Conservation (phyloP, 2,113 vertebrate species). For the Tylochromis polylepis region DNA sequence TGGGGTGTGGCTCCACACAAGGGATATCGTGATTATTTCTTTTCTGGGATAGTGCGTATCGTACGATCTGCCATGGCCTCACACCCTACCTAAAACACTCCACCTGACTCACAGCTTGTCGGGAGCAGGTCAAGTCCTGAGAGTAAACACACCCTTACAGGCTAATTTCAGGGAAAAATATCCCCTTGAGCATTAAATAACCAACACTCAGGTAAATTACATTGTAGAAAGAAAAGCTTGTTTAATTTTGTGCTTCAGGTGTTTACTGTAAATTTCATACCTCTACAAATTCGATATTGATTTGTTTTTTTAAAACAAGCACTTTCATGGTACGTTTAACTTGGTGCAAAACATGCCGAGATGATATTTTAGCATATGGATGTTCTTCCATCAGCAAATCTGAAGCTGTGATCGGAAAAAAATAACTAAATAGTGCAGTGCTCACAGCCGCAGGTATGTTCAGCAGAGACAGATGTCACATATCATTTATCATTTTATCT, state of each 20-base stretch:
- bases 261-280: slow-evolving; percentile 1
- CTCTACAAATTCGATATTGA: background rate
- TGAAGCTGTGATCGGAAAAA: background rate
- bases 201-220: background rate
- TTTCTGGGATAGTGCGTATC: background rate
- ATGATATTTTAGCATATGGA: background rate
- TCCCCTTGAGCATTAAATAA: background rate
- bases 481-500: background rate
- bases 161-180: background rate
- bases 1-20: background rate
- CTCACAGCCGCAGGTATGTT: background rate
- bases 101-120: background rate
- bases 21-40: background rate
- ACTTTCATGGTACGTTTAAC: background rate
- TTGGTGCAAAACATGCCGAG: background rate
- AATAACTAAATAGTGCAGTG: background rate
- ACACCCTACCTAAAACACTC: background rate
- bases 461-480: background rate
- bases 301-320: background rate
- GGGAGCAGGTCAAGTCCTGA: background rate
- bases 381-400: background rate
- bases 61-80: background rate
- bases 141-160: background rate
- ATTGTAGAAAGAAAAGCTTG: background rate
- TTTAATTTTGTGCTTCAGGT: background rate